These are phyloP conservation scores for Caenorhabditis sp. DNA, from an alignment of 2,888 invertebrate genomes.

Conservation along the genomic window DNA sequence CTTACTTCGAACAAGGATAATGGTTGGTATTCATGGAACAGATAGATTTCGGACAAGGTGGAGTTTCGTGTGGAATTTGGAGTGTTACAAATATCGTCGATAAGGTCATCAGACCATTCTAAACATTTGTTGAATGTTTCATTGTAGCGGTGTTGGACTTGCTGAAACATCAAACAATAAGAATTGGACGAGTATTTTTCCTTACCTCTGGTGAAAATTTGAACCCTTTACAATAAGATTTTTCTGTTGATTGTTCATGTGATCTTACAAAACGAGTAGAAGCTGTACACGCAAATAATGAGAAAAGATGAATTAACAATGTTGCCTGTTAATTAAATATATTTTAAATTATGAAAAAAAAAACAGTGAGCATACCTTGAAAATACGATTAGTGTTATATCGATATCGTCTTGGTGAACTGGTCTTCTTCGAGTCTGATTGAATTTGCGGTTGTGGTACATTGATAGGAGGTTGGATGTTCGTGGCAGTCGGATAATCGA, in stretches of 20 bases:
- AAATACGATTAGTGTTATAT: conserved; percentile 3
- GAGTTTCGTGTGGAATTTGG: conserved; percentile 29
- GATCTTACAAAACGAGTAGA: conserved; percentile 1
- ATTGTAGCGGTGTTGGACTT: background rate
- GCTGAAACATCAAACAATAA: background rate
- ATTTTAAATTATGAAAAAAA: background rate
- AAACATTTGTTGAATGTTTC: conserved; percentile 15
- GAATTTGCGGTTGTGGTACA: conserved; percentile 18
- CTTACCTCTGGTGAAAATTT: conserved; percentile 16
- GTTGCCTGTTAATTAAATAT: conserved; percentile 20
- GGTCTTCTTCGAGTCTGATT: conserved; percentile 22
- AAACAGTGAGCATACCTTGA: conserved; percentile 2
- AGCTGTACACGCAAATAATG: conserved; percentile 38
- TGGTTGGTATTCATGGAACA: conserved; percentile 46
- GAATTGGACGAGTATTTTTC: background rate
- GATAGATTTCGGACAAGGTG: conserved; percentile 38
- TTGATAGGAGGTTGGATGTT: conserved; percentile 1
- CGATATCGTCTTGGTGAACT: conserved; percentile 21
- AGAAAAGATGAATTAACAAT: conserved; percentile 28
- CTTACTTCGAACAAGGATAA: conserved; percentile 48
- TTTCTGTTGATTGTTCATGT: background rate
- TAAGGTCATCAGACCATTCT: conserved; percentile 26
- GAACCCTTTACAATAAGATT: conserved; percentile 15
- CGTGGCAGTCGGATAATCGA: background rate
- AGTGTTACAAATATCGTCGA: conserved; percentile 40